Base-by-base conservation (phyloP, 2,797 vertebrate species). In the Odontamblyopus lacepedii region DNA sequence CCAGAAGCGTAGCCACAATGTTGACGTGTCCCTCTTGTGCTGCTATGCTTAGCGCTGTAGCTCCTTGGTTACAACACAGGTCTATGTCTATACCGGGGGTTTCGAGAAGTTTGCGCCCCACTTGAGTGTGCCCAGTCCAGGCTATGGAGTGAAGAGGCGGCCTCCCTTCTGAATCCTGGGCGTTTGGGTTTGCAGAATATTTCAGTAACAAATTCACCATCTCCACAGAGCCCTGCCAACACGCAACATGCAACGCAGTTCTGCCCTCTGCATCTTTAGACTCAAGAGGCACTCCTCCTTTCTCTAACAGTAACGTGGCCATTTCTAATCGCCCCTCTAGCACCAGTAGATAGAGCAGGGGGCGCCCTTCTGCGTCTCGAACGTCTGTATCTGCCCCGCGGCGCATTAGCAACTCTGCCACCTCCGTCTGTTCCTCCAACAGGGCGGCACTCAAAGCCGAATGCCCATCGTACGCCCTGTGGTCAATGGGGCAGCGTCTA, bases 261-360 rank as follows among this genome's bases (percentile, higher is more conserved):
- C 94, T 92, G 2, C 95, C 94, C 62, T 95, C 94, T 1, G 85
- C 79, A 76, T 96, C 95, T 50, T 82, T 61, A 2, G 93, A 94
- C 78, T 96, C 95, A 32, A 95, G 70, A 2, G 93, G 89, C 6
- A 93, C 86, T 0, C 93, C 93, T 0, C 95, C 93, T 69, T 94
- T 93, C 68, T 94, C 93, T 68, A 95, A 82, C 27, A 96, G 87
- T 13, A 95, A 80, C n/a, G 81, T 77, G 0, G 89, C 92, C 90
- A 94, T 91, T 30, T 89, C 85, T 7, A 92, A 73, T 7, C 23
- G 83, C 35, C 86, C 87, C 55, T 95, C 94, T 26, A 96, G 83
- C 32, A 94, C 91, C 56, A 96, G 81, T 0, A 95, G 90, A 81
- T 96, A 95, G 1, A 95, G 92, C 57, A 95, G 85, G 50, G 95